phyloP scores from a whole-genome alignment of 1,140 invertebrate genomes.

The Watersipora subatra region DNA sequence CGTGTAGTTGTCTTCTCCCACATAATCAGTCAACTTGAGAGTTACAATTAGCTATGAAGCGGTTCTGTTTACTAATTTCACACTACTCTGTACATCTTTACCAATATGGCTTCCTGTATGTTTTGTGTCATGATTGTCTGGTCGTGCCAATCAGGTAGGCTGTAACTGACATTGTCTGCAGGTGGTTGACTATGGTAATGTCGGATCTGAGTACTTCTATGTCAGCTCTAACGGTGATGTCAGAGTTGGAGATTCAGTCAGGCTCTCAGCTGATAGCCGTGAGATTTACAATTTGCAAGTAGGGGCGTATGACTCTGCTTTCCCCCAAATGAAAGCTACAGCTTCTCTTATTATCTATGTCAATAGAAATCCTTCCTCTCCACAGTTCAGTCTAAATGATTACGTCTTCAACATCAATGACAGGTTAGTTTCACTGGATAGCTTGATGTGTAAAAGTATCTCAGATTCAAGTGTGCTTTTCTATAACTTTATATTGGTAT shows the following conservation, averaged over 20 bases:
- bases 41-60: no score
- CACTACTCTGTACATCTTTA: no score
- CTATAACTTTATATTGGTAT: no score
- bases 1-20: no score
- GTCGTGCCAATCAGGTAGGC: no score
- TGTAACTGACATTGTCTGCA: no score
- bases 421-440: slow-evolving; percentile 9
- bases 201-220: no score
- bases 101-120: no score
- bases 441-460: slow-evolving; percentile 12
- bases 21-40: no score
- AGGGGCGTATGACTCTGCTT: slow-evolving; percentile 34
- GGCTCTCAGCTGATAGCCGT: not conserved
- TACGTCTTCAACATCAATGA: slow-evolving; percentile 18
- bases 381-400: slow-evolving; percentile 10
- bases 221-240: not conserved
- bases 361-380: slow-evolving; percentile 16
- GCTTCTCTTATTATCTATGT: slow-evolving; percentile 71
- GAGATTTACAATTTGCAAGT: not conserved
- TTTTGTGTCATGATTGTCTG: no score
- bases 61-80: no score
- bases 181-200: no score
- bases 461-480: slow-evolving; percentile 16
- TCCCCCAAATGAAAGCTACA: slow-evolving; percentile 64
- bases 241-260: not conserved